A percentile compares a stretch with the other conserved stretches of the same genome.
These are phyloP conservation scores for Dunckerocampus dactyliophorus DNA, from an alignment of 2,113 vertebrate genomes.

Conservation along the genomic window DNA sequence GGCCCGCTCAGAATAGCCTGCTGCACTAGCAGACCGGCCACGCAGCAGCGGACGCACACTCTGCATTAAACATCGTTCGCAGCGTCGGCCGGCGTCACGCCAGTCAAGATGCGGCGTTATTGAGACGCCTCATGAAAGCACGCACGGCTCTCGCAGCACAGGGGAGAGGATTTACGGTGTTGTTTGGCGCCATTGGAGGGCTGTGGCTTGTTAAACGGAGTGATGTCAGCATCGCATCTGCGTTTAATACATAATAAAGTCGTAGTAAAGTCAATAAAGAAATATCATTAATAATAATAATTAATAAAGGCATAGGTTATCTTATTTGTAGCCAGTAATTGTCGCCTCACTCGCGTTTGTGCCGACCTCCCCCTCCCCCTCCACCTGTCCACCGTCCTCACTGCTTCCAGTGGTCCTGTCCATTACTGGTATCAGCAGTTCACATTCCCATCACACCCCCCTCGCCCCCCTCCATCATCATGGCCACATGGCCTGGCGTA, in stretches of 20 bases:
- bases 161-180: neutral
- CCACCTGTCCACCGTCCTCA: conserved; percentile 27
- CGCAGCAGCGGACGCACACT: conserved; percentile 2
- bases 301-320: too few species aligned
- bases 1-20: conserved; percentile 62
- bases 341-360: conserved; percentile 33
- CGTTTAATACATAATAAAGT: too few species aligned
- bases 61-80: neutral
- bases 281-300: too few species aligned
- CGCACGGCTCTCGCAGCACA: neutral
- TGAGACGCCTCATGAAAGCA: neutral
- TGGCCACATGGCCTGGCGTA: conserved; percentile 34
- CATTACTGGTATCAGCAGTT: conserved; percentile 53
- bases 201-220: conserved; percentile 25
- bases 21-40: conserved; percentile 55
- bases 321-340: conserved; percentile 13
- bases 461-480: conserved; percentile 13
- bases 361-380: conserved; percentile 40
- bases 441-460: conserved; percentile 15
- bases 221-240: neutral
- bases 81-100: neutral
- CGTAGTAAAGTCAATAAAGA: too few species aligned
- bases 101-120: neutral
- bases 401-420: conserved; percentile 51
- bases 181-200: conserved; percentile 7